phyloP scores from a whole-genome alignment of 2,113 vertebrate species.

The Hippopotamus amphibius region DNA sequence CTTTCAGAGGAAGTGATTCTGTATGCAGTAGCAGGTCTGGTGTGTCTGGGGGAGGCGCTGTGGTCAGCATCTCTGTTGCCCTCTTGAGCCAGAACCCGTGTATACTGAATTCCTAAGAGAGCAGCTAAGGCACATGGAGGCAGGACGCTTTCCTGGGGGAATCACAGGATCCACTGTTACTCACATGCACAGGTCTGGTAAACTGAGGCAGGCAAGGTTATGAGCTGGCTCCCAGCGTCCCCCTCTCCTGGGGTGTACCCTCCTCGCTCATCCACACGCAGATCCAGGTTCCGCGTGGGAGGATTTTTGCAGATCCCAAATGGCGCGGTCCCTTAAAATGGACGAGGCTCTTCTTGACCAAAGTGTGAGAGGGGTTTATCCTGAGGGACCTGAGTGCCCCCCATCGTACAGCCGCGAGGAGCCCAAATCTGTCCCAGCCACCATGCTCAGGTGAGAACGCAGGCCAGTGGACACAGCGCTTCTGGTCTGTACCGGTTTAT shows the following conservation, averaged over 20 bases:
- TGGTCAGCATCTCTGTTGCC: not conserved
- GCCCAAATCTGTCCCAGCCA: not conserved
- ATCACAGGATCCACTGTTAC: not conserved
- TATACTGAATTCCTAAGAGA: not conserved
- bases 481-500: not conserved
- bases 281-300: not conserved
- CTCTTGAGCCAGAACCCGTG: not conserved
- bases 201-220: not conserved
- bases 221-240: not conserved
- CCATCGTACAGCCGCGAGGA: not conserved
- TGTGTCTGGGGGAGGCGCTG: not conserved
- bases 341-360: fast-evolving
- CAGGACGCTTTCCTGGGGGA: not conserved
- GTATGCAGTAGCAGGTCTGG: not conserved
- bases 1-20: not conserved
- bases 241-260: not conserved
- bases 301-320: not conserved
- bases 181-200: not conserved
- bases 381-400: not conserved
- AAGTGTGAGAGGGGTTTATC: fast-evolving
- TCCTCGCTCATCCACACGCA: not conserved
- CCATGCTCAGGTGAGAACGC: not conserved
- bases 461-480: not conserved
- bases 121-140: not conserved
- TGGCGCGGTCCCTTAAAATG: not conserved